These are phyloP conservation scores for Microplitis mediator DNA, from an alignment of 1,140 invertebrate species.

Conservation along the genomic window DNA sequence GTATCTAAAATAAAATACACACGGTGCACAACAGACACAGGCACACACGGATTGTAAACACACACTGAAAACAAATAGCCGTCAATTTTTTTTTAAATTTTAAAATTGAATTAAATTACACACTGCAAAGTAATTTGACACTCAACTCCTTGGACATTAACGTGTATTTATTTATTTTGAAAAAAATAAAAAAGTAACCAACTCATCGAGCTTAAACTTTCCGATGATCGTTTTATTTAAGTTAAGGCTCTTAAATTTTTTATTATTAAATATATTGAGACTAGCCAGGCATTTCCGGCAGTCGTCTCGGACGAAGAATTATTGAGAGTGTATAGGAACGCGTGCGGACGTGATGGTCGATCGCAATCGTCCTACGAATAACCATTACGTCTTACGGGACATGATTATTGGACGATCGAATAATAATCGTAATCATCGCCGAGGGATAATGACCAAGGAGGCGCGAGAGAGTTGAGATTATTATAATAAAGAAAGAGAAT, in stretches of 20 bases:
- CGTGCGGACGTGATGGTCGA: conserved; percentile 46
- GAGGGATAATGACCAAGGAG: conserved; percentile 37
- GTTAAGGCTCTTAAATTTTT: background rate
- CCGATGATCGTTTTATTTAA: background rate
- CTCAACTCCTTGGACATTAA: background rate
- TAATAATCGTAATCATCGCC: conserved; percentile 57
- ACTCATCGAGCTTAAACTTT: background rate
- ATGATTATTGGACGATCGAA: conserved; percentile 54
- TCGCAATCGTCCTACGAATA: conserved; percentile 29
- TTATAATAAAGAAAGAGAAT: background rate
- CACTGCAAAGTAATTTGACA: conserved; percentile 10
- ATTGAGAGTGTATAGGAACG: conserved; percentile 7
- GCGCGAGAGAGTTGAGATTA: conserved; percentile 9
- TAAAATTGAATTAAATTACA: conserved; percentile 20
- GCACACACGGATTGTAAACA: background rate
- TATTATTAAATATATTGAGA: background rate
- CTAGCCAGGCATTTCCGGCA: background rate
- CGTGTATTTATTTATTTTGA: background rate
- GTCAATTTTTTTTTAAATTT: conserved; percentile 13
- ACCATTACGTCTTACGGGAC: conserved; percentile 43
- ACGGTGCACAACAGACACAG: background rate
- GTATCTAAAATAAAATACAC: background rate
- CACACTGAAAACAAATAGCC: conserved; percentile 19
- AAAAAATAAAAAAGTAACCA: background rate
- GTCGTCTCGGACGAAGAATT: background rate